Percentiles rank a stretch among this genome's conserved stretches.
Evolutionary conservation across 2,888 invertebrate species (phyloP).

Genomic region (Brachycybe producta): DNA sequence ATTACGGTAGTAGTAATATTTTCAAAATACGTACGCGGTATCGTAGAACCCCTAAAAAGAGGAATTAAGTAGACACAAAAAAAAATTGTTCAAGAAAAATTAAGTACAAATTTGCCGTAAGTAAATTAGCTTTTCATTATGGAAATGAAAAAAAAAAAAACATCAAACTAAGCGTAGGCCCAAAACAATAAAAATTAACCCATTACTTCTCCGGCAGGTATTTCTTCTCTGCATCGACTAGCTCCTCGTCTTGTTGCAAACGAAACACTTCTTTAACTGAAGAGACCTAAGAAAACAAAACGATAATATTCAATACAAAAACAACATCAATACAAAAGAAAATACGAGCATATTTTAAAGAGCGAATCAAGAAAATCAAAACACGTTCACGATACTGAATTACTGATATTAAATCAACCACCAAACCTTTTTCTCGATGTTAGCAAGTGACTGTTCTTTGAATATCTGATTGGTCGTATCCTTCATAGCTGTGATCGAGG

Average conservation of each 20-base stretch:
- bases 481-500: constrained; percentile 37
- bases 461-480: constrained; percentile 30
- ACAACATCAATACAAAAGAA: too few relatives aligned
- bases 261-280: constrained; percentile 37
- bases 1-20: too few relatives aligned
- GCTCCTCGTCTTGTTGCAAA: constrained; percentile 34
- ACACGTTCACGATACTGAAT: neutral
- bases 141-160: too few relatives aligned
- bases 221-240: constrained; percentile 34
- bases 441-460: constrained; percentile 31
- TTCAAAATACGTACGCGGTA: too few relatives aligned
- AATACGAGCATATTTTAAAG: too few relatives aligned
- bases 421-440: constrained; percentile 32
- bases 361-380: constrained; percentile 1
- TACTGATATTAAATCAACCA: neutral
- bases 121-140: too few relatives aligned
- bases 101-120: too few relatives aligned
- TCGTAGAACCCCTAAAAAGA: too few relatives aligned
- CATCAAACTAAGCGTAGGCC: too few relatives aligned
- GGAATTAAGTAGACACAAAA: too few relatives aligned
- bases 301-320: neutral
- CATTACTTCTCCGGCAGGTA: constrained; percentile 30
- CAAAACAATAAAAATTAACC: too few relatives aligned
- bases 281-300: constrained; percentile 29
- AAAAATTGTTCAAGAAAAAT: too few relatives aligned